Evolutionary conservation across 2,888 invertebrate genomes (phyloP).

Genomic region (Drosophila emarginata): DNA sequence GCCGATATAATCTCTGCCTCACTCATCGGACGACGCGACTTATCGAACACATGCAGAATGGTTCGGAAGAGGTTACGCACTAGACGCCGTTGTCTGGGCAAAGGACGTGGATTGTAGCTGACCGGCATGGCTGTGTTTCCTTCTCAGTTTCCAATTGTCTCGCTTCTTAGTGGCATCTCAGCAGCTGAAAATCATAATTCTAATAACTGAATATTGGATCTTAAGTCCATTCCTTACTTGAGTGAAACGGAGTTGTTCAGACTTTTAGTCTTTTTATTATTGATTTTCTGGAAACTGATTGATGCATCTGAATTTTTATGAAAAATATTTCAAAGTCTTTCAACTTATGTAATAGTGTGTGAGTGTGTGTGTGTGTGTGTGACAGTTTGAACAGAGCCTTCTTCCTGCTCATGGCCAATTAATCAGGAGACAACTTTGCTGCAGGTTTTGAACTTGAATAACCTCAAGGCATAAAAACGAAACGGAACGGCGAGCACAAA

Average conservation of each 20-base stretch:
- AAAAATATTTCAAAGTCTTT: conserved; percentile 3
- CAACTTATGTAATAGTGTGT: neutral
- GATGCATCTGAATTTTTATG: neutral
- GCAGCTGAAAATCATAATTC: neutral
- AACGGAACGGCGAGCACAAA: conserved; percentile 59
- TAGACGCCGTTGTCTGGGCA: conserved; percentile 32
- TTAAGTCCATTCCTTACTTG: neutral
- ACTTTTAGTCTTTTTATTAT: neutral
- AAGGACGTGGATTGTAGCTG: conserved; percentile 29
- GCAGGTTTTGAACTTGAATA: conserved; percentile 63
- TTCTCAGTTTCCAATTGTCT: neutral
- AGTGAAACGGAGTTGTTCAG: neutral
- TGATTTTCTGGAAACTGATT: neutral
- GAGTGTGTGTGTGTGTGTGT: neutral
- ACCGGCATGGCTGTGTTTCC: conserved; percentile 3
- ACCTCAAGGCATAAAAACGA: conserved; percentile 67
- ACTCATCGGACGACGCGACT: conserved; percentile 40
- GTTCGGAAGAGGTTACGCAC: conserved; percentile 34
- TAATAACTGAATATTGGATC: too few relatives aligned
- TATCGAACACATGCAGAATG: conserved; percentile 41
- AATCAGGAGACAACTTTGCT: conserved; percentile 50
- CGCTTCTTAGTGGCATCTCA: neutral
- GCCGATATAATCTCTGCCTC: conserved; percentile 40
- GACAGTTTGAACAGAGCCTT: neutral
- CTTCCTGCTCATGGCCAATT: conserved; percentile 59